A percentile compares a stretch with the other conserved stretches of the same genome.
Evolutionary conservation across 2,113 vertebrate genomes (phyloP).

Genomic region (Bos indicus): DNA sequence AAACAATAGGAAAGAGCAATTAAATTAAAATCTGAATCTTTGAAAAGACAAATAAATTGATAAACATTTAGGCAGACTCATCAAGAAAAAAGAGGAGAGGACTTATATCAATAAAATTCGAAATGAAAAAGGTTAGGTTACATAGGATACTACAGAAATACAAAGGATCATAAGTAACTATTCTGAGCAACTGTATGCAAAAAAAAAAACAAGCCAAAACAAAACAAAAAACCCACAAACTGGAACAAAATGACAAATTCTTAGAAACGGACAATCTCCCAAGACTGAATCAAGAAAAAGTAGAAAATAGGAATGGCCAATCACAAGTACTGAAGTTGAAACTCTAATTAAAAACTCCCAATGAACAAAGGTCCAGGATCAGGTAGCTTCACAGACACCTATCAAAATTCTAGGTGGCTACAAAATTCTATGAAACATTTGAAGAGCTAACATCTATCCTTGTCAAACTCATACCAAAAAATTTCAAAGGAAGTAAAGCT

Average conservation of each 20-base stretch:
- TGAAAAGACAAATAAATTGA: neutral
- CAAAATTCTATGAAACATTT: neutral
- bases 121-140: neutral
- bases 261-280: neutral
- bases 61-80: neutral
- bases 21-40: neutral
- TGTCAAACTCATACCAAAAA: neutral
- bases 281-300: neutral
- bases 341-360: neutral
- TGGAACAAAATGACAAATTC: neutral
- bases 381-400: neutral
- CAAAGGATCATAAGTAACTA: neutral
- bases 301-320: neutral
- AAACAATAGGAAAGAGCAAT: neutral
- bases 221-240: neutral
- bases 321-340: neutral
- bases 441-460: neutral
- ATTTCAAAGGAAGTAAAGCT: neutral
- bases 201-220: neutral
- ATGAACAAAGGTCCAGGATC: neutral
- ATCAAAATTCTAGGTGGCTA: neutral
- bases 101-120: neutral
- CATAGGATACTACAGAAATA: neutral
- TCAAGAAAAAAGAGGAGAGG: neutral
- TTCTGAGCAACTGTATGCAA: neutral